Percentiles rank a stretch among this genome's conserved stretches.
phyloP scores from a whole-genome alignment of 1,140 invertebrate genomes.

The Grapholita molesta region DNA sequence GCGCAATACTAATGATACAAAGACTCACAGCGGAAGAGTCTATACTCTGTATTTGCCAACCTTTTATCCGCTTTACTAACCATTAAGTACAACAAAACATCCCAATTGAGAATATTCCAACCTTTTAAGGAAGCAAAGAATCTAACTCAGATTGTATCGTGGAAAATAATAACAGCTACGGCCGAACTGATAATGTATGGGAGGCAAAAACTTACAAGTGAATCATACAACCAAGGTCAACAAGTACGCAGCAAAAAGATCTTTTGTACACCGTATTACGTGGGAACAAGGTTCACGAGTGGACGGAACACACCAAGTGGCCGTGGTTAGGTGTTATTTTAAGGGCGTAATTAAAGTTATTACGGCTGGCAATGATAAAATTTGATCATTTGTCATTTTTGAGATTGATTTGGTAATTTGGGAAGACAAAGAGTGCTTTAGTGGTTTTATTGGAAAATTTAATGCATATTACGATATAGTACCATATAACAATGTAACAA shows the following conservation, averaged over 20 bases:
- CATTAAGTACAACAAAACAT: neutral
- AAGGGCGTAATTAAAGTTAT: slow-evolving; percentile 13
- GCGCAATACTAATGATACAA: too few relatives aligned
- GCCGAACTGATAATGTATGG: slow-evolving; percentile 12
- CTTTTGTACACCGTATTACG: neutral
- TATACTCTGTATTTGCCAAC: neutral
- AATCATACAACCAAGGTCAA: slow-evolving; percentile 7
- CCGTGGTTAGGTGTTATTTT: slow-evolving; percentile 10
- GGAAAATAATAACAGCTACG: slow-evolving; percentile 16
- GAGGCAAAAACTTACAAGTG: slow-evolving; percentile 17
- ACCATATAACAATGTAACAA: too few relatives aligned
- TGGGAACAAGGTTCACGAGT: neutral
- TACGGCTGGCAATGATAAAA: slow-evolving; percentile 1
- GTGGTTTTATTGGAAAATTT: neutral
- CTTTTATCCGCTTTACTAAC: neutral
- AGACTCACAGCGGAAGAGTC: neutral
- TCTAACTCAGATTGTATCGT: slow-evolving; percentile 5
- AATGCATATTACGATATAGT: neutral
- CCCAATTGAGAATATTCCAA: neutral
- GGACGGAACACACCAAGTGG: neutral
- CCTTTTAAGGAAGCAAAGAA: slow-evolving; percentile 1
- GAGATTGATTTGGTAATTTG: neutral
- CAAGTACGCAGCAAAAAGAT: neutral
- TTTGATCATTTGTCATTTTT: slow-evolving; percentile 3
- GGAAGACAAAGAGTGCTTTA: neutral